Conservation (phyloP, 1,140 invertebrate species). For the Lepidotrigona ventralis region DNA sequence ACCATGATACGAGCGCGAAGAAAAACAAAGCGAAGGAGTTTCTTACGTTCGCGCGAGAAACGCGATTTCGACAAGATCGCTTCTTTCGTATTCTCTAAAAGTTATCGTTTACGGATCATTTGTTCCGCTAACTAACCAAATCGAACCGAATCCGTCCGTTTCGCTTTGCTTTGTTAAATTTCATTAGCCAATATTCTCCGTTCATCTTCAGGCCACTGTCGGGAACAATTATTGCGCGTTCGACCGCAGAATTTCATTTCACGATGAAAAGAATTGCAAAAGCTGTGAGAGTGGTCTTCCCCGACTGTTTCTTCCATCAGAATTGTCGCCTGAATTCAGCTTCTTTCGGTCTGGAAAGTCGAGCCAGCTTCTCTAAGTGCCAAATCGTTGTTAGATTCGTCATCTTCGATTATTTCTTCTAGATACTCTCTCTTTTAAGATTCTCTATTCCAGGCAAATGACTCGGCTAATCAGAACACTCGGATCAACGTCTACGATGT, state of each 20-base stretch:
- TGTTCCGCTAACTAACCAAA: neutral
- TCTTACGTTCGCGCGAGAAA: neutral
- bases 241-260: neutral
- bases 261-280: neutral
- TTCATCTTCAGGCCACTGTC: too few relatives aligned
- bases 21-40: neutral
- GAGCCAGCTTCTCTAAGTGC: neutral
- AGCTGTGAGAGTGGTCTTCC: neutral
- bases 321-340: too few relatives aligned
- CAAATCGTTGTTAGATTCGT: neutral
- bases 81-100: neutral
- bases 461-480: neutral
- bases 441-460: neutral
- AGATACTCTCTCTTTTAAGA: neutral
- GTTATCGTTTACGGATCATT: neutral
- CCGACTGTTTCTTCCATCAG: too few relatives aligned
- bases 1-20: conserved; percentile 34
- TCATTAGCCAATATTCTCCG: neutral
- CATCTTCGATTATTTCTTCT: neutral
- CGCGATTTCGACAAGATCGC: neutral
- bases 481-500: neutral
- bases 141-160: neutral
- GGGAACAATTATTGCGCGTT: neutral
- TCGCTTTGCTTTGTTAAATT: neutral
- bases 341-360: neutral